These are phyloP conservation scores for Lathamus discolor DNA, from an alignment of 2,113 vertebrate species.

Conservation along the genomic window DNA sequence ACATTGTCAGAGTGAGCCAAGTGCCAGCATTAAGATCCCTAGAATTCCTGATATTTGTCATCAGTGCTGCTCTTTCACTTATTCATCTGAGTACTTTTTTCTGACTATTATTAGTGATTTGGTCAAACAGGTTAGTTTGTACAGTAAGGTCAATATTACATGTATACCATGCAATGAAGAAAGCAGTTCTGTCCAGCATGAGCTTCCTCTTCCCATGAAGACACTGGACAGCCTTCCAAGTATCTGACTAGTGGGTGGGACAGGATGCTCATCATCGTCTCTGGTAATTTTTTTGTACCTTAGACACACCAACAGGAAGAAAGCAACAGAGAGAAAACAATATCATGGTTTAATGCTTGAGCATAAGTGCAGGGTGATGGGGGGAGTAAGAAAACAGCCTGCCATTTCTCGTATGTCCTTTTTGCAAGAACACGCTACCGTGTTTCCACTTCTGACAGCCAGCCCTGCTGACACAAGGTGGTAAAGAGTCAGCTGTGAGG, in stretches of 20 bases:
- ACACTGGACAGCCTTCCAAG: neutral
- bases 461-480: neutral
- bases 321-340: neutral
- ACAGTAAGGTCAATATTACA: too few species aligned
- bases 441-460: neutral
- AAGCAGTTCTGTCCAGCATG: accelerated
- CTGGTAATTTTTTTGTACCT: neutral
- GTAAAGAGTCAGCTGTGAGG: neutral
- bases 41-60: neutral
- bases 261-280: neutral
- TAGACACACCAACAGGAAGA: neutral
- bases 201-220: neutral
- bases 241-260: neutral
- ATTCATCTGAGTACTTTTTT: neutral
- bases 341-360: neutral
- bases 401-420: neutral
- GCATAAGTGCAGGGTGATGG: neutral
- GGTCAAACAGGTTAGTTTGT: neutral
- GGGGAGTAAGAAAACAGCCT: neutral
- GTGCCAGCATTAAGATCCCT: neutral
- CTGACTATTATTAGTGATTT: neutral
- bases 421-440: neutral
- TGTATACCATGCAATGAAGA: neutral
- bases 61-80: neutral
- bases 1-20: neutral